These are phyloP conservation scores for Lordiphosa clarofinis DNA, from an alignment of 1,140 invertebrate genomes.

Conservation along the genomic window DNA sequence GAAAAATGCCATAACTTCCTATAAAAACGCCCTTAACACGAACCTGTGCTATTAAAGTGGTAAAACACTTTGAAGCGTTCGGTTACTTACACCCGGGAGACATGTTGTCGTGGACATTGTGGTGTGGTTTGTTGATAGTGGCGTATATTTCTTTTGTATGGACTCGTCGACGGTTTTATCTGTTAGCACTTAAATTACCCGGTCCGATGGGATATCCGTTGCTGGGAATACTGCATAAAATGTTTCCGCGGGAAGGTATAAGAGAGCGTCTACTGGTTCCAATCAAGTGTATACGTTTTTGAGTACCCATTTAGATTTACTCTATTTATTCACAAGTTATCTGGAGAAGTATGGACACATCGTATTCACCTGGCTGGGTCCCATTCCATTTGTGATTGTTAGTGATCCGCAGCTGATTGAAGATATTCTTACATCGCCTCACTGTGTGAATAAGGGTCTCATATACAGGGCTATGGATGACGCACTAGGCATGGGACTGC, in stretches of 20 bases:
- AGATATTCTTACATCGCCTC: conserved; percentile 67
- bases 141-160: conserved; percentile 70
- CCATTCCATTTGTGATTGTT: conserved; percentile 59
- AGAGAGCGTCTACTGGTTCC: background rate
- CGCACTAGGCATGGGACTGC: conserved; percentile 56
- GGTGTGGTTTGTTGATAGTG: conserved; percentile 42
- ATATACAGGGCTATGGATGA: conserved; percentile 67
- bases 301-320: conserved; percentile 43
- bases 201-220: conserved; percentile 67
- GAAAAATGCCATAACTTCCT: no score
- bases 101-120: conserved; percentile 56
- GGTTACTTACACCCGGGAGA: conserved; percentile 16
- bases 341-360: conserved; percentile 43
- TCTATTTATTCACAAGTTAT: conserved; percentile 36
- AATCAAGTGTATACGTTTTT: background rate
- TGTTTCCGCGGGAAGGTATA: conserved; percentile 60
- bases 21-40: conserved; percentile 36
- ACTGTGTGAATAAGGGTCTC: conserved; percentile 66
- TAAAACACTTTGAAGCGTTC: conserved; percentile 27
- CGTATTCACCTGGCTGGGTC: conserved; percentile 68
- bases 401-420: conserved; percentile 58
- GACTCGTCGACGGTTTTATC: conserved; percentile 65
- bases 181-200: conserved; percentile 54
- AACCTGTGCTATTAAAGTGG: conserved; percentile 36
- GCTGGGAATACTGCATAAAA: conserved; percentile 58